Evolutionary conservation across 23 tunicate genomes (phyloP).

Genomic region (Halocynthia aurantium): DNA sequence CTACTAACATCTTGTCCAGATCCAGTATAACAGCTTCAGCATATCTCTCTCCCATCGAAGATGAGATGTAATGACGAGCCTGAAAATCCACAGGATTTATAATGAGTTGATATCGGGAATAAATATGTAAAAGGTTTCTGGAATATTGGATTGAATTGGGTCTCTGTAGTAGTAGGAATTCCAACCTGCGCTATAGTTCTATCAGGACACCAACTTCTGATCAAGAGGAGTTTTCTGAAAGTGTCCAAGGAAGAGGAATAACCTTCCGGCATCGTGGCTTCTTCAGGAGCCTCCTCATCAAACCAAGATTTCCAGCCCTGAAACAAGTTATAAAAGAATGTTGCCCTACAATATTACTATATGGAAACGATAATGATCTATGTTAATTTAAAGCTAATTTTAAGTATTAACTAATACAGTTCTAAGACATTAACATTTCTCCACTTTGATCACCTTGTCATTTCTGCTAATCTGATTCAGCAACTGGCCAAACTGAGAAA

Average conservation of each 20-base stretch:
- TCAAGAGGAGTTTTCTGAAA: constrained; percentile 84
- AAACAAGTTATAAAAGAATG: not conserved
- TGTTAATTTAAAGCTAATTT: too few relatives aligned
- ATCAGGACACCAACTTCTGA: constrained; percentile 98
- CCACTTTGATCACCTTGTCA: constrained; percentile 62
- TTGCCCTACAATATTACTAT: too few relatives aligned
- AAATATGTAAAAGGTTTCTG: not conserved
- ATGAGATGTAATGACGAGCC: constrained; percentile 93
- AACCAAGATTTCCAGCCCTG: constrained; percentile 99
- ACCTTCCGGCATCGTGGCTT: constrained; percentile 93
- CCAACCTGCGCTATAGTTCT: constrained; percentile 93
- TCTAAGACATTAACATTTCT: not conserved
- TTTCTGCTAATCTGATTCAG: constrained; percentile 91
- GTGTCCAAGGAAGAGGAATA: constrained; percentile 93
- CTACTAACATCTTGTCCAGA: constrained; percentile 83
- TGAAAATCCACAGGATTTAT: not conserved
- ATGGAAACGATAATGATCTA: too few relatives aligned
- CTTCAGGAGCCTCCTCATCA: constrained; percentile 95
- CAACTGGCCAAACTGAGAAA: constrained; percentile 89
- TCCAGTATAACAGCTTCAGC: constrained; percentile 92
- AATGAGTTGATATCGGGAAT: too few relatives aligned
- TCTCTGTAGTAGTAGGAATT: not conserved
- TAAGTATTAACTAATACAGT: not conserved
- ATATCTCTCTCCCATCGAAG: constrained; percentile 88
- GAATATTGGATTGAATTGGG: not conserved